Evolutionary conservation across 1,140 invertebrate genomes (phyloP), one percentile per base, ranked within the genome.

Genomic region (Acyrthosiphon pisum): DNA sequence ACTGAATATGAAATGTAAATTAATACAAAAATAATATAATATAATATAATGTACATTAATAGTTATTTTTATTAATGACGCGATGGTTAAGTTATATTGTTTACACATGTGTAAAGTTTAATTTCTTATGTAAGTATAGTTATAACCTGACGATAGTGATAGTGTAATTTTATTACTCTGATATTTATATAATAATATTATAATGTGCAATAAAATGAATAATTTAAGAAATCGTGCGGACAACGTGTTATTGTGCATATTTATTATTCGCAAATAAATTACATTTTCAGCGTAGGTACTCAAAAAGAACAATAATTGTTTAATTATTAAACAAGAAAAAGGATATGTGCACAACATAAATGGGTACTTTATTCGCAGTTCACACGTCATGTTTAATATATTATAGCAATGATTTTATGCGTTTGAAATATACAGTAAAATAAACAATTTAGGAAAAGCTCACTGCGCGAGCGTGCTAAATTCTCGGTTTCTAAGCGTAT

Each of bases 1-100:
- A 2, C n/a, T 18, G 30, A 76, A 76, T 20, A 2, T 76, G 60
- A 76, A 68, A 76, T 76, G 30, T 76, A 18, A 4, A 68, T 9
- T n/a, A 68, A 53, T 68, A n/a, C 26, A 76, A 76, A 76, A 68
- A 68, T 68, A 76, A n/a, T 68, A n/a, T 76, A 76, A n/a, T n/a
- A 76, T 35, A 22, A 53, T 53, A 53, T 20, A 50, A 50, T 50
- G 48, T 50, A 18, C 11, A 14, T 50, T 50, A 53, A 76, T n/a
- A 76, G 6, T 76, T n/a, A 20, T 18, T 18, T 18, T 76, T 35
- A 1, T 76, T n/a, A 76, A 76, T 76, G 14, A n/a, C 6, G 60
- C 18, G 60, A n/a, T 76, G 60, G n/a, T 76, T n/a, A n/a, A 76
- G 14, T n/a, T 60, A 30, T n/a, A n/a, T 41, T 41, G 4, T 76